Base-by-base conservation (phyloP, 2,113 vertebrate genomes). In the Alethe diademata region DNA sequence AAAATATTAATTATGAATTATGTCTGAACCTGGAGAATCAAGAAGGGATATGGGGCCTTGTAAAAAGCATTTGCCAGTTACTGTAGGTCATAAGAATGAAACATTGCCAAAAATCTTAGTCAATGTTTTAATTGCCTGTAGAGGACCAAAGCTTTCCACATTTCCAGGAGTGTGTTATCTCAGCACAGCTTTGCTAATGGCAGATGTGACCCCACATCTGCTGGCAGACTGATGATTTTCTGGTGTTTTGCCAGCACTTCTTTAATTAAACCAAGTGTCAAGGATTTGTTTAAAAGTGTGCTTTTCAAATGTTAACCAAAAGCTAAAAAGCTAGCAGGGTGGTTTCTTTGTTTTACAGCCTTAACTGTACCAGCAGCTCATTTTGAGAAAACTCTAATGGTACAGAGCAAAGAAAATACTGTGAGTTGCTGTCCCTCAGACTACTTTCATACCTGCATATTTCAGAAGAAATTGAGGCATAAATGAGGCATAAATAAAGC, bases 111-210 rank as follows among this genome's bases (percentile, higher is more conserved):
- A 81, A 87, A 58, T 60, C 31, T 84, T 71, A 64, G 65, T 84
- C 36, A 64, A 11, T 75, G 50, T 84, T 92, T 95, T 90, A 95
- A 95, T 91, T 96, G 70, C 78, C 33, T 81, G 69, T 92, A 38
- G 71, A 91, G 50, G 58, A 69, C 61, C 36, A 48, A 51, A 72
- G 36, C 3, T 82, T 84, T 76, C 5, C 70, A 45, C 31, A 6
- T 81, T 94, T 93, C 45, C 78, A 69, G 78, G 53, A 81, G 43
- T 48, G 87, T 58, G 33, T 78, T 92, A 85, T 82, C 76, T 81
- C 70, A 65, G 76, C 9, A 3, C 57, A 42, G 70, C 13, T 75
- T 85, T 78, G 57, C 78, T 87, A 19, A 40, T 36, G 83, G 60
- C 56, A 61, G 65, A 36, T 3, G 14, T n/a, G 61, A 64, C 31